These are phyloP conservation scores for Pocillopora damicornis DNA, from an alignment of 64 coral and sea anemone species.

Conservation along the genomic window DNA sequence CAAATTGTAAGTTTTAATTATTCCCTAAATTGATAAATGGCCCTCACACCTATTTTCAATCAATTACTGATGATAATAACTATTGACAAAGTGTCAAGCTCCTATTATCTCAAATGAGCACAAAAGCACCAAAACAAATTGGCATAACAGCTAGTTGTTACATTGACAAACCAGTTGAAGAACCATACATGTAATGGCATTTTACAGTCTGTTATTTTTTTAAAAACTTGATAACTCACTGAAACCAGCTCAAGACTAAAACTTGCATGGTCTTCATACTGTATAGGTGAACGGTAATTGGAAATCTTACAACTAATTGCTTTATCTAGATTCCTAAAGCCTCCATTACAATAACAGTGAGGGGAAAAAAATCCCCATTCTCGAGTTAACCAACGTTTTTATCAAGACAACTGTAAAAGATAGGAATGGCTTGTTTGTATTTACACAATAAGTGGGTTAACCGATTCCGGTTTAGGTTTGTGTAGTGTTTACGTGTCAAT, in stretches of 20 bases:
- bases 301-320: neutral
- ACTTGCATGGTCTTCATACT: neutral
- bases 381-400: neutral
- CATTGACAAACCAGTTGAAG: too few relatives aligned
- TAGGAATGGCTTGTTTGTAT: neutral
- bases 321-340: neutral
- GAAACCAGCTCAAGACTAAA: neutral
- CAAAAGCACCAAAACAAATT: too few relatives aligned
- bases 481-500: slow-evolving; percentile 19
- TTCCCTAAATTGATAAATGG: too few relatives aligned
- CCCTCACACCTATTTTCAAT: too few relatives aligned
- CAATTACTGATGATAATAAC: too few relatives aligned
- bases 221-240: too few relatives aligned
- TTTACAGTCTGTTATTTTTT: too few relatives aligned
- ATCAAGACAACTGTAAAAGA: neutral
- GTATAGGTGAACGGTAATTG: neutral
- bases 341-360: neutral
- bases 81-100: too few relatives aligned
- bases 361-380: neutral
- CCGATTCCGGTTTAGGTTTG: neutral
- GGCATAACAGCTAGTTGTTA: too few relatives aligned
- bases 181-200: too few relatives aligned
- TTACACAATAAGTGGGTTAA: neutral
- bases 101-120: too few relatives aligned
- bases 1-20: too few relatives aligned